Percentiles rank a stretch among this genome's conserved stretches.
phyloP scores from a whole-genome alignment of 2,113 vertebrate genomes.

The Pithys albifrons region DNA sequence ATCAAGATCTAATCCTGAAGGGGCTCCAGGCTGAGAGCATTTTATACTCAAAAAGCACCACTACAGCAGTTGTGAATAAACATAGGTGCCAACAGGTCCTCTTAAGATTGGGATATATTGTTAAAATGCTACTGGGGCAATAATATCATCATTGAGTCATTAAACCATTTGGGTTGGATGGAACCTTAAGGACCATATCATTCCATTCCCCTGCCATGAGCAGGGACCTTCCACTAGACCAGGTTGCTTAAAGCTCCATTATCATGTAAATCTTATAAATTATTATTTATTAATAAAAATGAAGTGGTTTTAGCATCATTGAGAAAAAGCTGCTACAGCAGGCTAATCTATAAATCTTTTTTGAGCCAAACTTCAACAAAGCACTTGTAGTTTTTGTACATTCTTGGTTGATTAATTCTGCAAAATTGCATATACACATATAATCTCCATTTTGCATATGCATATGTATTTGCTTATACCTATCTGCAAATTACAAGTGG shows the following conservation, averaged over 20 bases:
- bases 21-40: background rate
- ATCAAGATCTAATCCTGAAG: background rate
- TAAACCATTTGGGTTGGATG: background rate
- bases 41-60: background rate
- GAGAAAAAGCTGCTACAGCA: background rate
- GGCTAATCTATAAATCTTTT: background rate
- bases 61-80: background rate
- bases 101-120: background rate
- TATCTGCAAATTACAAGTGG: conserved; percentile 39
- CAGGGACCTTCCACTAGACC: background rate
- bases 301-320: background rate
- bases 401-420: conserved; percentile 25
- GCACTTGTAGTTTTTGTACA: background rate
- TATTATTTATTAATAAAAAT: background rate
- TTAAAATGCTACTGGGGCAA: background rate
- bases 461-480: conserved; percentile 34
- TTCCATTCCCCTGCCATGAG: background rate
- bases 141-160: background rate
- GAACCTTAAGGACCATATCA: background rate
- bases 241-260: background rate
- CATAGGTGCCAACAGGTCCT: background rate
- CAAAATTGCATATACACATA: conserved; percentile 2
- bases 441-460: conserved; percentile 24
- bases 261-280: background rate
- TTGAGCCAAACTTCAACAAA: background rate